A percentile compares a stretch with the other conserved stretches of the same genome.
These are phyloP conservation scores for Thunnus maccoyii DNA, from an alignment of 2,113 vertebrate genomes.

Conservation along the genomic window DNA sequence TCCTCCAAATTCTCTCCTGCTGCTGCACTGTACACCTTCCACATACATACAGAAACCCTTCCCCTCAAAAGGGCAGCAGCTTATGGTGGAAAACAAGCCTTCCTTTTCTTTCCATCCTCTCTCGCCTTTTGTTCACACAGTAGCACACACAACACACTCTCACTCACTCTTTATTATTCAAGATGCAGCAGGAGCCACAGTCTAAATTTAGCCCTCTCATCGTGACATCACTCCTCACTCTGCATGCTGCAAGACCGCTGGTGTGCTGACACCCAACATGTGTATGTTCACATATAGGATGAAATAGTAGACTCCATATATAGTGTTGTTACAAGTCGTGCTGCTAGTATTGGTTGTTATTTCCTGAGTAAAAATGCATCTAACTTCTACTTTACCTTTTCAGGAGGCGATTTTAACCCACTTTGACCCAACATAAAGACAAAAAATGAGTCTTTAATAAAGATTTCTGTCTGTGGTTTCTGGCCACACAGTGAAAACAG, in stretches of 20 bases:
- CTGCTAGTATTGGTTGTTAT: neutral
- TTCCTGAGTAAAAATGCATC: no score
- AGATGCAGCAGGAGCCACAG: constrained; percentile 22
- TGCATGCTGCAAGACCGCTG: neutral
- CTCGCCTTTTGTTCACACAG: neutral
- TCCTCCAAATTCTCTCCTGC: constrained; percentile 1
- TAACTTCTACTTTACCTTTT: no score
- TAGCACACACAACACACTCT: neutral
- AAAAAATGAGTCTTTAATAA: no score
- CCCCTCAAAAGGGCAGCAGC: constrained; percentile 12
- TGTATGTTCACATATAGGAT: neutral
- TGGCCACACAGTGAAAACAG: neutral
- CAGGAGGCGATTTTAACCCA: no score
- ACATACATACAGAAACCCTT: neutral
- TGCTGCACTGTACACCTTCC: constrained; percentile 3
- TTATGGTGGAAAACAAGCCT: neutral
- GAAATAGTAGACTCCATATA: neutral
- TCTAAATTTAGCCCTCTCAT: constrained; percentile 66
- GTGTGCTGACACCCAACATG: neutral
- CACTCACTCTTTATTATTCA: constrained; percentile 57
- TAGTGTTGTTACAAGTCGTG: neutral
- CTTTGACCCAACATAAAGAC: no score
- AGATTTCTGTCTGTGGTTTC: neutral
- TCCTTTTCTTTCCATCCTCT: neutral
- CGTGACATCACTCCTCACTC: constrained; percentile 29